Percentiles rank a stretch among this genome's conserved stretches.
Conservation (phyloP, 2,888 invertebrate species). For the Eupithecia subumbrata region DNA sequence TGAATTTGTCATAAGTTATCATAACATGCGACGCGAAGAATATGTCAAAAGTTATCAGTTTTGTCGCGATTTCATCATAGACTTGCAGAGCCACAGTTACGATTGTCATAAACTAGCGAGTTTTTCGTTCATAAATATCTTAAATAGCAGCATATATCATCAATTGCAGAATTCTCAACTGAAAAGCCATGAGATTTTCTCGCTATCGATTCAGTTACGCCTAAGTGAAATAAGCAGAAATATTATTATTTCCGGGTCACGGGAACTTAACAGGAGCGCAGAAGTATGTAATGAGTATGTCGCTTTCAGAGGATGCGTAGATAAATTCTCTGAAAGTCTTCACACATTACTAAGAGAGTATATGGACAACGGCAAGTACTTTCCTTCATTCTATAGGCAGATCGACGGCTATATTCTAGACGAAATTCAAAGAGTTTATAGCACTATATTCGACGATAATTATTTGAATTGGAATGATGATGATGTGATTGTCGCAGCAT, state of each 20-base stretch:
- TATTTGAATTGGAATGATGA: neutral
- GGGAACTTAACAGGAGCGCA: neutral
- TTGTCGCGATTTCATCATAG: constrained; percentile 17
- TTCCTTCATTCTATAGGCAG: constrained; percentile 22
- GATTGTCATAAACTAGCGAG: neutral
- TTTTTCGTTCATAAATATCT: constrained; percentile 20
- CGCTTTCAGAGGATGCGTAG: constrained; percentile 9
- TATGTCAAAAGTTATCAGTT: constrained; percentile 29
- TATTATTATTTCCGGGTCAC: constrained; percentile 16
- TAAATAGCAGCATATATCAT: constrained; percentile 24
- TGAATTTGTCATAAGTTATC: neutral
- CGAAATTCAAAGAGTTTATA: constrained; percentile 12
- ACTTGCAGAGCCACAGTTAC: constrained; percentile 26
- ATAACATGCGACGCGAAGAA: constrained; percentile 7
- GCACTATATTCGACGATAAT: neutral
- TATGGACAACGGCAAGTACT: constrained; percentile 25
- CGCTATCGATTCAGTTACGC: constrained; percentile 21
- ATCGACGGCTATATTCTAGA: constrained; percentile 9
- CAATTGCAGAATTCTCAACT: constrained; percentile 25
- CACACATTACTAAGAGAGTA: constrained; percentile 22
- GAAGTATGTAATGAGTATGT: constrained; percentile 5
- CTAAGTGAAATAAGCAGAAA: constrained; percentile 25
- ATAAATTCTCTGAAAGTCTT: constrained; percentile 24
- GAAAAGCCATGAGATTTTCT: constrained; percentile 28
- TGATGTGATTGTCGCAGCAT: constrained; percentile 5